Evolutionary conservation across 2,888 invertebrate species (phyloP), one percentile per base, ranked within the genome.

Genomic region (Euproctis similis): DNA sequence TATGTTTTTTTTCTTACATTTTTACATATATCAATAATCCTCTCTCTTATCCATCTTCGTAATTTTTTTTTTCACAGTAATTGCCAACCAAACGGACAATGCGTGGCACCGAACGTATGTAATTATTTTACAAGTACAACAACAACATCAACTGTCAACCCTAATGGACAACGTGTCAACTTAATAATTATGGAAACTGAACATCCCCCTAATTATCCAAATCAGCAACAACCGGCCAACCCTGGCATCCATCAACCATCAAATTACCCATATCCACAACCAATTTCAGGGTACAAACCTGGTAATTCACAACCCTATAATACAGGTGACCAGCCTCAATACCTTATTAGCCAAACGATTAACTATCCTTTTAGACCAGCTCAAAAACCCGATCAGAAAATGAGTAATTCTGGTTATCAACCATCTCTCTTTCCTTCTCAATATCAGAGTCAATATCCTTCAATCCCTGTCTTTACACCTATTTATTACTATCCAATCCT

Each of bases 31-130:
- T n/a, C n/a, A n/a, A n/a, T n/a, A n/a, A n/a, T n/a, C n/a, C n/a
- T n/a, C n/a, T n/a, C n/a, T n/a, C n/a, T n/a, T n/a, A n/a, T n/a
- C n/a, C n/a, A n/a, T n/a, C n/a, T n/a, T n/a, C n/a, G n/a, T n/a
- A n/a, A n/a, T n/a, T n/a, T n/a, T n/a, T n/a, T 33, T 34, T 23
- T 30, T 58, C 58, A 60, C 36, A 86, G 90, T 34, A 65, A 67
- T 2, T 90, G 90, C 48, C 71, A 76, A 40, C 51, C 59, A 3
- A 52, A 53, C 10, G 80, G 76, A 1, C 65, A 57, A 24, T 73
- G 75, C 28, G 37, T 72, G 8, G 57, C 68, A 9, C 72, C 74
- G 1, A 67, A 80, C 34, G 56, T 56, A 1, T 86, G 86, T 36
- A 53, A 23, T 17, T 28, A 31, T 26, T 27, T 26, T n/a, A n/a